Percentiles rank a stretch among this genome's conserved stretches.
Evolutionary conservation across 1,140 invertebrate genomes (phyloP).

Genomic region (Phthorimaea operculella): DNA sequence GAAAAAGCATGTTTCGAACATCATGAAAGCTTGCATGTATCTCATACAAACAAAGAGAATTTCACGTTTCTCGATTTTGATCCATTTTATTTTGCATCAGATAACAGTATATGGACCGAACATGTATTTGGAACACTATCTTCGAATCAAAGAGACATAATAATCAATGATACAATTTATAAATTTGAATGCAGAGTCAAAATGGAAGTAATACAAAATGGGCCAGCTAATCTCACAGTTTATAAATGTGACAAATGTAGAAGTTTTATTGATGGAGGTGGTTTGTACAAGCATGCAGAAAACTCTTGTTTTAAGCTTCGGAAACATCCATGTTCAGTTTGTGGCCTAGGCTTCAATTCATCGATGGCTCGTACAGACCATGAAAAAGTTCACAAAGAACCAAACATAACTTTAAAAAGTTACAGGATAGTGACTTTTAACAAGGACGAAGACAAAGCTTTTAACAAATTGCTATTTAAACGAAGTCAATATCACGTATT

Average conservation of each 20-base stretch:
- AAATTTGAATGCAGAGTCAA: slow-evolving; percentile 36
- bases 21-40: slow-evolving; percentile 25
- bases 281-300: slow-evolving; percentile 25
- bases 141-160: slow-evolving; percentile 14
- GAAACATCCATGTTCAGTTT: slow-evolving; percentile 32
- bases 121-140: slow-evolving; percentile 30
- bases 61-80: slow-evolving; percentile 30
- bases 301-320: slow-evolving; percentile 16
- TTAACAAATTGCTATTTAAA: slow-evolving; percentile 19
- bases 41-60: slow-evolving; percentile 9
- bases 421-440: slow-evolving; percentile 41
- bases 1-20: slow-evolving; percentile 14
- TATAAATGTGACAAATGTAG: slow-evolving; percentile 44
- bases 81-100: slow-evolving; percentile 29
- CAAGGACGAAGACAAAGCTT: slow-evolving; percentile 23
- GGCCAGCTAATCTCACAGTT: slow-evolving; percentile 23
- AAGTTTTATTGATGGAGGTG: slow-evolving; percentile 22
- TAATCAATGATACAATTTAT: slow-evolving; percentile 37
- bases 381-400: slow-evolving; percentile 24
- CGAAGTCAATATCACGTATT: slow-evolving; percentile 25
- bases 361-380: slow-evolving; percentile 18
- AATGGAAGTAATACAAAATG: slow-evolving; percentile 35
- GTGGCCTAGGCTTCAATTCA: slow-evolving; percentile 30
- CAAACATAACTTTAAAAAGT: slow-evolving; percentile 19
- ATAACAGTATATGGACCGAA: slow-evolving; percentile 37